phyloP scores from a whole-genome alignment of 2,113 vertebrate genomes.

The Brachyhypopomus gauderio region DNA sequence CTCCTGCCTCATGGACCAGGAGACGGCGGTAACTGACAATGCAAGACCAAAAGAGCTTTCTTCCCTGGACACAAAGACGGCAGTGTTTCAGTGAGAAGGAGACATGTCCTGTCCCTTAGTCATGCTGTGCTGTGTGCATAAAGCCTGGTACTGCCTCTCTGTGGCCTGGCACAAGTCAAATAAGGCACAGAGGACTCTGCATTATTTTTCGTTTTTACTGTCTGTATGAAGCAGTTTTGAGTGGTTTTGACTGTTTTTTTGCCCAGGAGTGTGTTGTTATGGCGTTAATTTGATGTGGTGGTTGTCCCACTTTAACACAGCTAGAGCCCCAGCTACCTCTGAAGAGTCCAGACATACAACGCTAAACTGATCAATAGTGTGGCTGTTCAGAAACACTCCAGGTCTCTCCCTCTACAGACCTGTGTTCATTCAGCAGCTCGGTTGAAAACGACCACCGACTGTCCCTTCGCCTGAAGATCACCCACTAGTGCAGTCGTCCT shows the following conservation, averaged over 20 bases:
- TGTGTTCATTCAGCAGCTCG: background rate
- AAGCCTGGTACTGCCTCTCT: conserved; percentile 60
- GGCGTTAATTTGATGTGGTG: too few species aligned
- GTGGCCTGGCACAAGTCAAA: conserved; percentile 52
- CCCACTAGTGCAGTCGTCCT: background rate
- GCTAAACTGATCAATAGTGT: too few species aligned
- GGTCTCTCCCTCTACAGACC: too few species aligned
- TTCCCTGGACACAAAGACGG: conserved; percentile 63
- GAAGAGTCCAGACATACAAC: too few species aligned
- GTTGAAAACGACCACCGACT: background rate
- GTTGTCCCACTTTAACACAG: too few species aligned
- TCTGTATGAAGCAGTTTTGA: too few species aligned
- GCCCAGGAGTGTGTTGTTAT: too few species aligned
- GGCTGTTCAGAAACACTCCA: too few species aligned
- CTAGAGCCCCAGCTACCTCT: too few species aligned
- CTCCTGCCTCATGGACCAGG: background rate
- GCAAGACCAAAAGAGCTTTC: conserved; percentile 20
- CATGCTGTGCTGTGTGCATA: conserved; percentile 35
- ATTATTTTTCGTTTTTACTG: background rate
- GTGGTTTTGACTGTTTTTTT: too few species aligned
- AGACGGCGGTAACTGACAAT: conserved; percentile 55
- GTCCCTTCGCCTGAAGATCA: background rate
- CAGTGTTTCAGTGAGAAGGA: conserved; percentile 59
- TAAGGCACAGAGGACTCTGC: conserved; percentile 1
- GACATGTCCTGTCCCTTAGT: conserved; percentile 22